Evolutionary conservation across 2,888 invertebrate species (phyloP), one percentile per base, ranked within the genome.

Genomic region (Encarsia formosa): DNA sequence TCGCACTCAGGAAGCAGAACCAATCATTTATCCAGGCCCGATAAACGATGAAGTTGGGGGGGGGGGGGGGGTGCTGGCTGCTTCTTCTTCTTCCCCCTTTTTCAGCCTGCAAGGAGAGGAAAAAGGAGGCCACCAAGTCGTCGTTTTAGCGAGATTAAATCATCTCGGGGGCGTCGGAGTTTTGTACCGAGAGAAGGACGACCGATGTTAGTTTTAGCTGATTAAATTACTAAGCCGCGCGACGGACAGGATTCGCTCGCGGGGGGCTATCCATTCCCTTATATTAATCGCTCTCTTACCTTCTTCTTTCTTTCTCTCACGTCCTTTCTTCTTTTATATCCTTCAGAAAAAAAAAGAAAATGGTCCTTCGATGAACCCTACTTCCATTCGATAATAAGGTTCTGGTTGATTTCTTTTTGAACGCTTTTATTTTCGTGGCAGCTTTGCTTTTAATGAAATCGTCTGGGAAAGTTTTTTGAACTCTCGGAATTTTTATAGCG

Each of bases 131-230:
- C 52, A 40, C 18, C 42, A 42, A 63, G 62, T 59, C 56, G 64
- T 66, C 69, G 66, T 72, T 72, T 73, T 71, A 71, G 72, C 63
- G 68, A 61, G 72, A 73, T 73, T 72, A 72, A 72, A 71, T 71
- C 66, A 72, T 72, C 69, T 70, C 63, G 63, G 63, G 61, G 65
- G 63, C 59, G 56, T 8, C 29, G 13, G 29, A 29, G 13, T n/a
- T 34, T 9, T 34, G 16, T 9, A n/a, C 63, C 61, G 60, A 61
- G 62, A 56, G 58, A n/a, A n/a, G n/a, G n/a, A n/a, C n/a, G 63
- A 65, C 58, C 59, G 69, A 69, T 70, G 74, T 71, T 71, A 72
- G 73, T 71, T 72, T 73, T 72, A 72, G 72, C 71, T 71, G 73
- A 73, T 73, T 73, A 73, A 73, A 72, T 72, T 73, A 71, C 73